Base-by-base conservation (phyloP, 2,113 vertebrate species). In the Callipepla californica region DNA sequence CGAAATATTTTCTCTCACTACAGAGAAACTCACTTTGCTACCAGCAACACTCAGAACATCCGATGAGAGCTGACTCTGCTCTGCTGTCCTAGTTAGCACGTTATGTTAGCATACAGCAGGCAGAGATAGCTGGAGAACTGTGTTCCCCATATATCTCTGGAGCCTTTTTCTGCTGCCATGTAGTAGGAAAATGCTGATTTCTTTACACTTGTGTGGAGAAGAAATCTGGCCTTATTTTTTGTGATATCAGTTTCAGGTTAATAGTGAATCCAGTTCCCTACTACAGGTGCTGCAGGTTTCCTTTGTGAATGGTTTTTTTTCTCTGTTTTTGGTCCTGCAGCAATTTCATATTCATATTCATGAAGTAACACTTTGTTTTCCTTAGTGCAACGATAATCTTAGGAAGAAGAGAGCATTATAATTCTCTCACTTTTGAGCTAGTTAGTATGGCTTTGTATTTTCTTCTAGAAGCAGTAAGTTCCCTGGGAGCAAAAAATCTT, bases 401-500 rank as follows among this genome's bases (percentile, higher is more conserved):
- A 63, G 32, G 53, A 80, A 79, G 19, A 70, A 85, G 76, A 90
- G 16, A 81, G 13, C 30, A 74, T 87, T 85, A 45, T 69, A 28
- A 66, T 85, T 82, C 28, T 85, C 9, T 81, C 5, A 50, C 82
- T 93, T 87, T n/a, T 76, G 58, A 77, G 14, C 53, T 76, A 23
- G 19, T 91, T 90, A 61, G 14, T 58, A 66, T 66, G 42, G 22
- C 32, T 70, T 83, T 63, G 25, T 87, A 69, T 91, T 82, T 25
- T 3, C 17, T 81, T 92, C 21, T 51, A 63, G 72, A 74, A 55
- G 47, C 53, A 90, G 23, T 23, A 17, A 93, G 51, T 89, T 95
- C 84, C 45, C 85, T 85, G 59, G 51, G 42, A 77, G 75, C 72
- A 92, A 85, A 50, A 70, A 77, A 80, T 81, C 22, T 48, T 87